Conservation (phyloP, 1,140 invertebrate genomes). For the Eriosoma lanigerum region DNA sequence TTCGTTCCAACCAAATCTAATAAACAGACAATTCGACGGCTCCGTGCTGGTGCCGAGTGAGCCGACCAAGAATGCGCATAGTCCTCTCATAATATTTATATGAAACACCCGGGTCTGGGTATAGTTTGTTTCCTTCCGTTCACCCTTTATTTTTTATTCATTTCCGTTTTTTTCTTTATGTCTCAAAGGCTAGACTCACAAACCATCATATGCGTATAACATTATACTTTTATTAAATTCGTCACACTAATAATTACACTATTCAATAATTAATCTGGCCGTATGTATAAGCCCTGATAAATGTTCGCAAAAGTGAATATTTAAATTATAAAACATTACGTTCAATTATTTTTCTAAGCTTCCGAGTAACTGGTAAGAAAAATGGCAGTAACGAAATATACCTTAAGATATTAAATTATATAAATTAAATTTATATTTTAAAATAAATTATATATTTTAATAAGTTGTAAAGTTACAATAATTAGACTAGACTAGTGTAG, state of each 20-base stretch:
- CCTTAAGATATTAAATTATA: too few species aligned
- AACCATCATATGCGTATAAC: not conserved
- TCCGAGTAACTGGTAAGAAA: too few species aligned
- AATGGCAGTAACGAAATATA: too few species aligned
- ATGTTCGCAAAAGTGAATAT: too few species aligned
- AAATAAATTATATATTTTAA: too few species aligned
- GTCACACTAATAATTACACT: constrained; percentile 28
- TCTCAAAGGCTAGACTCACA: not conserved
- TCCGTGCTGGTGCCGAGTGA: constrained; percentile 35
- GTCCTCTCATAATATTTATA: constrained; percentile 51
- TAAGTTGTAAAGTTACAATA: too few species aligned
- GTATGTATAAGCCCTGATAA: too few species aligned
- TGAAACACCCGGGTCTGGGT: constrained; percentile 23
- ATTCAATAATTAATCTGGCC: too few species aligned
- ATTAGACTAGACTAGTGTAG: too few species aligned
- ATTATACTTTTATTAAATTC: not conserved
- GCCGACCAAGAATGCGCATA: constrained; percentile 48
- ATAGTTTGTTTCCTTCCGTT: constrained; percentile 31
- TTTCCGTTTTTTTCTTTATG: not conserved
- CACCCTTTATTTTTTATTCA: not conserved
- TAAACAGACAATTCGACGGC: constrained; percentile 50
- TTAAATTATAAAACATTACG: too few species aligned
- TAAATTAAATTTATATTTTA: too few species aligned
- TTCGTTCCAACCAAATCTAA: constrained; percentile 47
- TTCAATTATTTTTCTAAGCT: too few species aligned